Evolutionary conservation across 2,888 invertebrate species (phyloP), one percentile per base, ranked within the genome.

Genomic region (Leptopilina syphax): DNA sequence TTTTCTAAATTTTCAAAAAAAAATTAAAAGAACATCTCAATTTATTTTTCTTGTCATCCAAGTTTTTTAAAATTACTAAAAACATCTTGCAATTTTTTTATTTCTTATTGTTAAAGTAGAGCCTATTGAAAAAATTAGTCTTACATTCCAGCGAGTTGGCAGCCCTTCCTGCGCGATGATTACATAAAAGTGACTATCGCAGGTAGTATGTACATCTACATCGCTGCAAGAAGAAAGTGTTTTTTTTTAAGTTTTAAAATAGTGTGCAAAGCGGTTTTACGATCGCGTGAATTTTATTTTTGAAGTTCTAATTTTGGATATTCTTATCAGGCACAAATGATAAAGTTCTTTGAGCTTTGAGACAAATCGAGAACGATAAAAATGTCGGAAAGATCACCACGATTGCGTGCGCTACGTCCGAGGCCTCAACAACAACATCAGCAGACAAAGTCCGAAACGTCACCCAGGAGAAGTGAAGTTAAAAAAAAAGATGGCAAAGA

Each of bases 351-450:
- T 10, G 50, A 10, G 44, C 34, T 8, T 54, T 66, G 41, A 77
- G 27, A 65, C 27, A 44, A 77, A 34, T 78, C 34, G 66, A 7
- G 54, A 27, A 73, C 34, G 57, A 27, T 50, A 54, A 57, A 73
- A 73, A 89, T 88, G 88, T 86, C 90, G 76, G 89, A 88, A 81
- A 87, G 86, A 60, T 87, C 84, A 73, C 88, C 89, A 68, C 87
- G 89, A 47, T 78, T 89, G 77, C 86, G 90, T 77, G 87, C 88
- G 77, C 84, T 90, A 76, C 88, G 90, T 79, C 88, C 89, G 9
- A 87, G 90, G 41, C 85, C 86, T 50, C 85, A 85, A 79, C 57
- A 81, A 81, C 65, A 81, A 81, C 80, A 82, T 8, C 81, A 80
- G 63, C 82, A 81, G 63, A 60, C 63, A 65, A 81, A 81, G 67